Evolutionary conservation across 2,797 vertebrate genomes (phyloP).

Genomic region (Melopsittacus undulatus): DNA sequence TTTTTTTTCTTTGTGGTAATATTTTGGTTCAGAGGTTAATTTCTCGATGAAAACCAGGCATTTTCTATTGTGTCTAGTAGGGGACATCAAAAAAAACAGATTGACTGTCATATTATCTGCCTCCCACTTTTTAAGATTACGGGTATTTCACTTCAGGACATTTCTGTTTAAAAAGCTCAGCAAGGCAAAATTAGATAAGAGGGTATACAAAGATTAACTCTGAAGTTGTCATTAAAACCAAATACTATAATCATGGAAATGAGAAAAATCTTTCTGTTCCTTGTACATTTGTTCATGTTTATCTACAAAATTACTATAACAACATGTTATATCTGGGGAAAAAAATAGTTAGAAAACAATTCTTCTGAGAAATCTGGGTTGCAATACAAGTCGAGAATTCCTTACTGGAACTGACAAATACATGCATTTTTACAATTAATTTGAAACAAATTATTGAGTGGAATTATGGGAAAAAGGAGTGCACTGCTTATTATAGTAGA

Average conservation of each 20-base stretch:
- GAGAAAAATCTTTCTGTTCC: background rate
- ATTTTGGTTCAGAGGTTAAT: background rate
- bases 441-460: conserved; percentile 13
- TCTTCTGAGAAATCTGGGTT: background rate
- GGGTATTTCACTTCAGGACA: conserved; percentile 38
- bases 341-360: background rate
- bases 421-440: conserved; percentile 19
- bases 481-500: background rate
- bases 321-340: background rate
- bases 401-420: background rate
- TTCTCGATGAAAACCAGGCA: background rate
- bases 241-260: conserved; percentile 43
- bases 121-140: conserved; percentile 20
- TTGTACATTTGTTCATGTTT: conserved; percentile 11
- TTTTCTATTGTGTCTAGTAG: conserved; percentile 24
- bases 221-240: conserved; percentile 66
- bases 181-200: conserved; percentile 50
- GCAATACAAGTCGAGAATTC: background rate
- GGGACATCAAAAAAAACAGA: background rate
- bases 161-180: conserved; percentile 62
- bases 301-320: conserved; percentile 42
- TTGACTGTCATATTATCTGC: background rate
- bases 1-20: background rate
- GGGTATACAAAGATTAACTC: conserved; percentile 49
- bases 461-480: background rate